phyloP scores from a whole-genome alignment of 2,888 invertebrate genomes.

The Pelosia muscerda region DNA sequence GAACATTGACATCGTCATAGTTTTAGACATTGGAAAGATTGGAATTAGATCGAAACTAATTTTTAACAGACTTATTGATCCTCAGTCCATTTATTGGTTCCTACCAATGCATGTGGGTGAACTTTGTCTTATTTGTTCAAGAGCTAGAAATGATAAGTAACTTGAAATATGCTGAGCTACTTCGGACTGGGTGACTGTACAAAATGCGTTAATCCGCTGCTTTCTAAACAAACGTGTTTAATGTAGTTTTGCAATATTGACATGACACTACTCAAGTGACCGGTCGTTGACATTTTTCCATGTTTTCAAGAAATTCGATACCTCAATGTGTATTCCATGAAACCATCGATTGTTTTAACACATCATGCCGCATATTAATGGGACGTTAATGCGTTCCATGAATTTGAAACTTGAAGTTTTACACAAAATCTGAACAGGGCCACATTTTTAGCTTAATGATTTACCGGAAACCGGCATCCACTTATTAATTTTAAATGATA shows the following conservation, averaged over 20 bases:
- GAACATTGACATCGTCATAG: too few species aligned
- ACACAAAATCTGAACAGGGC: too few species aligned
- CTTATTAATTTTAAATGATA: too few species aligned
- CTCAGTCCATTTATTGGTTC: too few species aligned
- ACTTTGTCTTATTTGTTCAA: neutral
- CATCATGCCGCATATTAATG: neutral
- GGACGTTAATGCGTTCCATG: neutral
- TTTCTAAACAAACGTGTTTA: neutral
- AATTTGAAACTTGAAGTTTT: neutral
- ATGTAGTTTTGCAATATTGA: conserved; percentile 39
- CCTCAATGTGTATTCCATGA: conserved; percentile 13
- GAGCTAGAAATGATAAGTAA: neutral
- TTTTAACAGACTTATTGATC: too few species aligned
- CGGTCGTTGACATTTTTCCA: conserved; percentile 13
- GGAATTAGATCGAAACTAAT: too few species aligned
- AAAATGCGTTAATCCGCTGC: neutral
- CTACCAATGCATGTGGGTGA: too few species aligned
- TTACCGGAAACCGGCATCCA: too few species aligned
- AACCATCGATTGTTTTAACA: conserved; percentile 1
- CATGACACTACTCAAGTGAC: conserved; percentile 18
- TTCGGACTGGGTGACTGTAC: neutral
- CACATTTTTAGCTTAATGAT: too few species aligned
- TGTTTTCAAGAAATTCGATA: conserved; percentile 34
- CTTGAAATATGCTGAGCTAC: neutral
- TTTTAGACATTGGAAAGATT: too few species aligned